Evolutionary conservation across 1,140 invertebrate genomes (phyloP).

Genomic region (Hypothenemus hampei): DNA sequence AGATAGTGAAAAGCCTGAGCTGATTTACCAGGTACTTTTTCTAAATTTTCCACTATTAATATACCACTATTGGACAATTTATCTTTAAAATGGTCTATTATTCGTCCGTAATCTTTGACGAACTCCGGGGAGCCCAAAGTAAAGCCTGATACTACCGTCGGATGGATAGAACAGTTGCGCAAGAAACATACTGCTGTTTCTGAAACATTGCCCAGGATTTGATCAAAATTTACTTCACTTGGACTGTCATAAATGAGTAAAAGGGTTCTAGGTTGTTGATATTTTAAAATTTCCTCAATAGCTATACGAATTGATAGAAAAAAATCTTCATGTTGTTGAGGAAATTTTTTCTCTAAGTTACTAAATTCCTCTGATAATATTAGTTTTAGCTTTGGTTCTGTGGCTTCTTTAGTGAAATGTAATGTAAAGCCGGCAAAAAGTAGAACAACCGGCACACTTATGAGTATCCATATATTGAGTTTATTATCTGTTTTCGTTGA

Average conservation of each 20-base stretch:
- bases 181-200: conserved; percentile 29
- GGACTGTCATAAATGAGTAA: conserved; percentile 34
- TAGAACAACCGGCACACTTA: background rate
- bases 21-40: conserved; percentile 44
- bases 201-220: conserved; percentile 27
- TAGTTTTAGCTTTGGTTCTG: background rate
- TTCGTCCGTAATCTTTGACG: conserved; percentile 43
- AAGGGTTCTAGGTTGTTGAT: conserved; percentile 32
- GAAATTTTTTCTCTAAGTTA: conserved; percentile 26
- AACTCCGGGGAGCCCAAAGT: conserved; percentile 27
- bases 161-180: conserved; percentile 21
- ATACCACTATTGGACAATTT: conserved; percentile 31
- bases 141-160: conserved; percentile 25
- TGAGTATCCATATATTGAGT: background rate
- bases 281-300: conserved; percentile 27
- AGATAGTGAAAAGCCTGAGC: conserved; percentile 53
- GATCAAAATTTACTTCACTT: conserved; percentile 19
- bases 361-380: background rate
- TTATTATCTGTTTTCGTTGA: background rate
- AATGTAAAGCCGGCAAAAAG: background rate
- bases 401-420: background rate
- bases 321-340: conserved; percentile 27
- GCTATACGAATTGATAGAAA: conserved; percentile 30
- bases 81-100: conserved; percentile 45
- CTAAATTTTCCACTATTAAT: conserved; percentile 49